Evolutionary conservation across 2,113 vertebrate genomes (phyloP), one percentile per base, ranked within the genome.

Genomic region (Quiscalus mexicanus): DNA sequence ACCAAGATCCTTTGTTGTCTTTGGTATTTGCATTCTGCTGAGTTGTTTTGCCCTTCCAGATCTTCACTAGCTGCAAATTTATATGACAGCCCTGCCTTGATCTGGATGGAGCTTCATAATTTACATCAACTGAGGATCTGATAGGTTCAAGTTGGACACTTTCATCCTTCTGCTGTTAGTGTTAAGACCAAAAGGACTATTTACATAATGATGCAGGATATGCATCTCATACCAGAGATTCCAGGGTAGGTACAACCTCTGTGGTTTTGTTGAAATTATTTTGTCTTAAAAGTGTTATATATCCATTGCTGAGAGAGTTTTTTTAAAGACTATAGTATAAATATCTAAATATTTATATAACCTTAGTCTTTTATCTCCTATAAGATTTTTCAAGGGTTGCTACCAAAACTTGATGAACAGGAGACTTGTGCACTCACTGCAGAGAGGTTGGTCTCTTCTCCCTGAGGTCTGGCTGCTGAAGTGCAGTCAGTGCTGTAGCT

Each of bases 381-480:
- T 41, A 8, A 75, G 23, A 64, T 7, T 78, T 90, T 88, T 20
- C 37, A 37, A 55, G 42, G 52, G 24, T 62, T n/a, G 12, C 11
- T 47, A 23, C 53, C 55, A 58, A 78, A 92, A 78, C 42, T 6
- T 55, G 21, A 41, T 35, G 41, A 58, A 30, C 28, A 60, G 44
- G 15, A 24, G 16, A 30, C 24, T 56, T 0, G 0, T 6, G 5
- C 2, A 1, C 35, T 68, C 12, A 1, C 35, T 64, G 58, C 6
- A 68, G 49, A 47, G 60, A 35, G 7, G 11, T 20, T 25, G 3
- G 8, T 55, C 58, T 47, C n/a, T 47, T 2, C 8, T 58, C 9
- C 25, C 35, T 49, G 39, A 84, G 28, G 3, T 49, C 24, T 76
- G 39, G 15, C 47, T 76, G 52, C 28, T 69, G 41, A 19, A 59